Percentiles rank a stretch among this genome's conserved stretches.
Evolutionary conservation across 2,113 vertebrate genomes (phyloP).

Genomic region (Globicephala melas): DNA sequence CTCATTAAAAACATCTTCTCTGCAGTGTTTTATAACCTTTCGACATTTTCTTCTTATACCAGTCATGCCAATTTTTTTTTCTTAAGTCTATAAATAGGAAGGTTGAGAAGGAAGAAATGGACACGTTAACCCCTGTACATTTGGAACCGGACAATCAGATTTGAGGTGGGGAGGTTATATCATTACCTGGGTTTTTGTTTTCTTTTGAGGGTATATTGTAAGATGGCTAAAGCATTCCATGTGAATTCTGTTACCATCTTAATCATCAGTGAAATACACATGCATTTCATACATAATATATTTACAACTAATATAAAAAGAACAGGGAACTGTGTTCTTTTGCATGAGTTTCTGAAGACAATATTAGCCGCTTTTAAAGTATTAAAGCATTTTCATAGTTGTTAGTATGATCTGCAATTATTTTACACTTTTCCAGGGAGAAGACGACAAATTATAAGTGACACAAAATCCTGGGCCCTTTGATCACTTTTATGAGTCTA

Average conservation of each 20-base stretch:
- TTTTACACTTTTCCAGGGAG: background rate
- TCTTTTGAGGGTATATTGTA: background rate
- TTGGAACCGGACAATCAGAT: background rate
- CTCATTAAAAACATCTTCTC: slow-evolving; percentile 54
- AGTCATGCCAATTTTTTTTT: background rate
- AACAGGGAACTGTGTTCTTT: background rate
- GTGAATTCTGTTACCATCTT: background rate
- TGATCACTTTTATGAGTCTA: background rate
- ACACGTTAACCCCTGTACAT: background rate
- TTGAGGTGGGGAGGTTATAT: background rate
- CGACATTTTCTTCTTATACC: slow-evolving; percentile 46
- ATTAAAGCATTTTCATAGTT: background rate
- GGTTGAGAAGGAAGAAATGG: background rate
- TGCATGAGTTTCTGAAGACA: background rate
- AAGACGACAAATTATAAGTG: background rate
- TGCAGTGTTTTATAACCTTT: slow-evolving; percentile 41
- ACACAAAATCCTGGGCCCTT: background rate
- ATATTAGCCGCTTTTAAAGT: background rate
- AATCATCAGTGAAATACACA: background rate
- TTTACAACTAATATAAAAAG: background rate
- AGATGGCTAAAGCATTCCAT: background rate
- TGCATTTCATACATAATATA: background rate
- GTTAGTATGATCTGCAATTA: background rate
- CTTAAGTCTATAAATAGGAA: slow-evolving; percentile 21
- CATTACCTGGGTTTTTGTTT: background rate